Percentiles rank a stretch among this genome's conserved stretches.
These are phyloP conservation scores for Chelonoidis abingdonii DNA, from an alignment of 2,113 vertebrate genomes.

Conservation along the genomic window DNA sequence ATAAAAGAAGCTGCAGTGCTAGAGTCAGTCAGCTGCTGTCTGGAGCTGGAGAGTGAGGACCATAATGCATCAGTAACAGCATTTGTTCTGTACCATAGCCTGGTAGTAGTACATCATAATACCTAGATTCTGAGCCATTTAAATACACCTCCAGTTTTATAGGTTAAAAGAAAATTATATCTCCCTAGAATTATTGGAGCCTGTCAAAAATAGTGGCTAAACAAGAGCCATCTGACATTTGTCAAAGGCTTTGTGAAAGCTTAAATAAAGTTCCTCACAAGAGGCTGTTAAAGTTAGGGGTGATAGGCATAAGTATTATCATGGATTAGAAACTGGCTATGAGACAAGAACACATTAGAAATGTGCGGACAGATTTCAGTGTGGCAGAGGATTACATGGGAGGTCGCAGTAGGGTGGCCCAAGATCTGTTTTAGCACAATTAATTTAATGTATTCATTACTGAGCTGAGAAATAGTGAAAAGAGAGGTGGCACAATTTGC, in stretches of 20 bases:
- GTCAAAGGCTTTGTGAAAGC: not conserved
- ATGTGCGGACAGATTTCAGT: not conserved
- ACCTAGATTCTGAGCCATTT: not conserved
- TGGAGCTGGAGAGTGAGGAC: too few species aligned
- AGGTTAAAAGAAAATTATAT: not conserved
- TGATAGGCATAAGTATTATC: not conserved
- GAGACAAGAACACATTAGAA: not conserved
- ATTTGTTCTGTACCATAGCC: not conserved
- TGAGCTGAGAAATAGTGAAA: not conserved
- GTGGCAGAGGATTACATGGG: not conserved
- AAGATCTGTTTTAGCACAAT: not conserved
- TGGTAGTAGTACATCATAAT: not conserved
- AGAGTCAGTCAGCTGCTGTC: too few species aligned
- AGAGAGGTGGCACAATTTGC: not conserved
- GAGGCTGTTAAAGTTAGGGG: not conserved
- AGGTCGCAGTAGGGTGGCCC: not conserved
- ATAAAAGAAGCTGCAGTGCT: too few species aligned
- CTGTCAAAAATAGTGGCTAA: not conserved
- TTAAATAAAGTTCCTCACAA: not conserved
- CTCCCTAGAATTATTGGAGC: not conserved
- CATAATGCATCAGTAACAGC: not conserved
- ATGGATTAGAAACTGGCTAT: accelerated
- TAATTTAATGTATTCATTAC: not conserved
- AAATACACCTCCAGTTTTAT: not conserved
- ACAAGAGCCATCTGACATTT: not conserved